A percentile compares a stretch with the other conserved stretches of the same genome.
phyloP scores from a whole-genome alignment of 1,140 invertebrate genomes.

The Harlomillsia oculata region DNA sequence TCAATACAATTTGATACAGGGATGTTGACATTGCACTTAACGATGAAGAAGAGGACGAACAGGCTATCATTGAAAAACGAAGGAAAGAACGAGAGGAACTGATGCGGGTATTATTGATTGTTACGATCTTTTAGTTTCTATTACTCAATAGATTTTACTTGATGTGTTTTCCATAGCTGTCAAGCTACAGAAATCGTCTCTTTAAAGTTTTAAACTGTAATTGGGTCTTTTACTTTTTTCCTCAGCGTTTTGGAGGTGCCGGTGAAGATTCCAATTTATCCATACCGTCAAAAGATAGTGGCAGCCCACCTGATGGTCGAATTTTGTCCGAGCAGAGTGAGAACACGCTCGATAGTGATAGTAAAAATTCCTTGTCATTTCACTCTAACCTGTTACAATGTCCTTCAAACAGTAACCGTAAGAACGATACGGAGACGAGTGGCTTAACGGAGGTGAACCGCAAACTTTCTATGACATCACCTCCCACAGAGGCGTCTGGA shows the following conservation, averaged over 20 bases:
- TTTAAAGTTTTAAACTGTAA: not conserved
- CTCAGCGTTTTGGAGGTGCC: slow-evolving; percentile 50
- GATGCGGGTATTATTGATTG: slow-evolving; percentile 53
- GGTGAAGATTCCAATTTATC: slow-evolving; percentile 53
- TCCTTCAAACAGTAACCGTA: slow-evolving; percentile 37
- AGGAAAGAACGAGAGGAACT: slow-evolving; percentile 82
- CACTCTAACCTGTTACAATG: slow-evolving; percentile 37
- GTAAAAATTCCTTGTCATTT: slow-evolving; percentile 36
- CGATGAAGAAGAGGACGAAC: slow-evolving; percentile 89
- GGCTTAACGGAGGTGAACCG: slow-evolving; percentile 25
- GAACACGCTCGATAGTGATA: slow-evolving; percentile 40
- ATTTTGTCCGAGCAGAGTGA: slow-evolving; percentile 39
- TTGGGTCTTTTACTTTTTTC: slow-evolving; percentile 34
- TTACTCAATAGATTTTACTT: not conserved
- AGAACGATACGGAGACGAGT: slow-evolving; percentile 32
- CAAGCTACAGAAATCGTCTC: not conserved
- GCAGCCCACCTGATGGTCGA: slow-evolving; percentile 39
- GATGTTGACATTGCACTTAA: slow-evolving; percentile 60
- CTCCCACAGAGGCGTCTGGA: slow-evolving; percentile 5
- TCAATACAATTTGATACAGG: slow-evolving; percentile 36
- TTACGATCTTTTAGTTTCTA: slow-evolving; percentile 7
- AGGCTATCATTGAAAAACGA: slow-evolving; percentile 81
- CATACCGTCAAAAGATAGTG: slow-evolving; percentile 38
- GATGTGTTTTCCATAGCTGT: not conserved
- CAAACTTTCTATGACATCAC: slow-evolving; percentile 8